Base-by-base conservation (phyloP, 2,888 invertebrate species). In the Sesia bembeciformis region DNA sequence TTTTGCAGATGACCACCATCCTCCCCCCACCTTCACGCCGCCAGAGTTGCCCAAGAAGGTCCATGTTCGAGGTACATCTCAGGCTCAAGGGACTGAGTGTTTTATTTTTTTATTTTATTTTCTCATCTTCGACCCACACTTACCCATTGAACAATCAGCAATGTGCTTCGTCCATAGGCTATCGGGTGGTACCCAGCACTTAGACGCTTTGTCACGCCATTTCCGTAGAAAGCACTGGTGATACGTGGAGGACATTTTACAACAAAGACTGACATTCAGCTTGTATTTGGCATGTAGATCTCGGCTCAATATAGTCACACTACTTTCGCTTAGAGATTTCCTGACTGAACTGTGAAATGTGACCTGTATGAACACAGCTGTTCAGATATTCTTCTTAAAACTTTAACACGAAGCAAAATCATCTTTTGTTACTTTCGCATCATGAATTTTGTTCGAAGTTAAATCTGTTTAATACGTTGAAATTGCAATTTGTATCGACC, bases 21-120 rank as follows among this genome's bases (percentile, higher is more conserved):
- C 96, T 94, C 96, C 96, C 93, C 97, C 97, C 92, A 97, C 97
- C 92, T 97, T 97, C 93, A 97, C 97, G 92, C 97, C 97, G 93
- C 97, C 97, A 93, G 97, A 97, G 95, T 96, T 97, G 93, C 97
- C 97, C 93, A 97, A 97, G 95, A 95, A 96, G 95, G 96, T 96
- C 94, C 97, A 97, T 94, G 94, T 96, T 91, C 94, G 97, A 96
- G 97, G 97, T 96, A 92, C 90, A 86, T 83, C 82, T 85, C 85
- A 81, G 81, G 77, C 81, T 80, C 79, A 79, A 75, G 78, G 74
- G 76, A 79, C 82, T 82, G 84, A 84, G 86, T 79, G 81, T 67
- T 84, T 84, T 73, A 70, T 74, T 73, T 78, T 78, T 74, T 74
- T 72, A 69, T 73, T 72, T 76, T 72, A 70, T 70, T 70, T 70